Evolutionary conservation across 2,113 vertebrate species (phyloP).

Genomic region (Rhinogobius similis): DNA sequence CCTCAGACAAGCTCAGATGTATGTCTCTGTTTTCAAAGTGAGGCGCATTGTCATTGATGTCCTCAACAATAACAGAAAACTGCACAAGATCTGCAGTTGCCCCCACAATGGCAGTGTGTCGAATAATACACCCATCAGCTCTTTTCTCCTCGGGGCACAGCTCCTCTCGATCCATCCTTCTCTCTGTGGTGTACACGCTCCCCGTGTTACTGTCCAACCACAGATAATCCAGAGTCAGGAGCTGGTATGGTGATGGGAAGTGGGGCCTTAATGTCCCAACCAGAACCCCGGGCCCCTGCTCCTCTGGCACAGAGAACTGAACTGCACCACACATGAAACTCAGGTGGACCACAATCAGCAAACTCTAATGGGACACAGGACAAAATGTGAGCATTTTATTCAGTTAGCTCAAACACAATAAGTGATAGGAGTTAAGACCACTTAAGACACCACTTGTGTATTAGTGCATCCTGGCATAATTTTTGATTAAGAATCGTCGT

Average conservation of each 20-base stretch:
- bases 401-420: background rate
- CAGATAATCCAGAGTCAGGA: constrained; percentile 67
- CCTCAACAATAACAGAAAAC: constrained; percentile 70
- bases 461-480: too few relatives aligned
- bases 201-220: constrained; percentile 68
- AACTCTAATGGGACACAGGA: constrained; percentile 56
- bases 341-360: constrained; percentile 67
- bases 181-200: constrained; percentile 72
- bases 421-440: background rate
- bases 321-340: constrained; percentile 50
- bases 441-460: background rate
- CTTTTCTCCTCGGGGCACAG: constrained; percentile 67
- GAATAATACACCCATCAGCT: constrained; percentile 62
- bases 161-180: constrained; percentile 70
- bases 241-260: constrained; percentile 67
- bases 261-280: constrained; percentile 65
- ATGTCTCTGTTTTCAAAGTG: constrained; percentile 71
- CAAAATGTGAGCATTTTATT: constrained; percentile 16
- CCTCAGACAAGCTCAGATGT: constrained; percentile 69
- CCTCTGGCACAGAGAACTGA: constrained; percentile 66
- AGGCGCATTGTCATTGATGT: constrained; percentile 80
- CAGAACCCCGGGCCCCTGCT: constrained; percentile 61
- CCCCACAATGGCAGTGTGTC: constrained; percentile 60
- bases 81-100: constrained; percentile 63
- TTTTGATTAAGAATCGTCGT: too few relatives aligned